Evolutionary conservation across 2,888 invertebrate species (phyloP).

Genomic region (Clostera curtula): DNA sequence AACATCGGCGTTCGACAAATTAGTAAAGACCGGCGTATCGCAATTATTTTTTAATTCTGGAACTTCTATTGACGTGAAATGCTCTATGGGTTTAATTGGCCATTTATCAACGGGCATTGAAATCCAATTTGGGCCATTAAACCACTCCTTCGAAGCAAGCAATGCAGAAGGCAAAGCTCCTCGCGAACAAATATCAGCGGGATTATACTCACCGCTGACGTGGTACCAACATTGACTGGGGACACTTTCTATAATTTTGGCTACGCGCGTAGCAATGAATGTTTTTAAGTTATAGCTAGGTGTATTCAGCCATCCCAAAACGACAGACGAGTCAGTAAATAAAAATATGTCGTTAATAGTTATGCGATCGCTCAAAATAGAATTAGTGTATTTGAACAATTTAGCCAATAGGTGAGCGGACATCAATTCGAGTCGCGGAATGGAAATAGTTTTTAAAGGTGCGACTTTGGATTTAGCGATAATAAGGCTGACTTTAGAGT

Average conservation of each 20-base stretch:
- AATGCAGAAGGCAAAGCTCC: neutral
- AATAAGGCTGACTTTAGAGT: neutral
- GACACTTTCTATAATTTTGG: neutral
- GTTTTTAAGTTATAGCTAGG: neutral
- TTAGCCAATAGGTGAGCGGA: neutral
- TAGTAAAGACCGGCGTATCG: neutral
- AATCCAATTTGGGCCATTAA: conserved; percentile 1
- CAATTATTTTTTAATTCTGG: neutral
- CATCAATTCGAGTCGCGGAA: neutral
- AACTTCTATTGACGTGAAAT: too few species aligned
- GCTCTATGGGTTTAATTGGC: neutral
- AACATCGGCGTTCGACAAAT: neutral
- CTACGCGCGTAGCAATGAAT: conserved; percentile 1
- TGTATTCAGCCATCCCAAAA: neutral
- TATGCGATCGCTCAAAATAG: neutral
- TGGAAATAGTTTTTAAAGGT: conserved; percentile 1
- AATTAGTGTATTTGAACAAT: neutral
- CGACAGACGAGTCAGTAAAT: neutral
- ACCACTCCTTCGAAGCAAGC: neutral
- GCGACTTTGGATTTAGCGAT: conserved; percentile 1
- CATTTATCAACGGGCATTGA: neutral
- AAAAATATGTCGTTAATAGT: neutral
- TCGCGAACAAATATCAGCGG: conserved; percentile 2
- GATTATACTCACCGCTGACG: neutral
- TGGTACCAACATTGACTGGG: conserved; percentile 1